Evolutionary conservation across 2,113 vertebrate genomes (phyloP), one percentile per base, ranked within the genome.

Genomic region (Xiphophorus couchianus): DNA sequence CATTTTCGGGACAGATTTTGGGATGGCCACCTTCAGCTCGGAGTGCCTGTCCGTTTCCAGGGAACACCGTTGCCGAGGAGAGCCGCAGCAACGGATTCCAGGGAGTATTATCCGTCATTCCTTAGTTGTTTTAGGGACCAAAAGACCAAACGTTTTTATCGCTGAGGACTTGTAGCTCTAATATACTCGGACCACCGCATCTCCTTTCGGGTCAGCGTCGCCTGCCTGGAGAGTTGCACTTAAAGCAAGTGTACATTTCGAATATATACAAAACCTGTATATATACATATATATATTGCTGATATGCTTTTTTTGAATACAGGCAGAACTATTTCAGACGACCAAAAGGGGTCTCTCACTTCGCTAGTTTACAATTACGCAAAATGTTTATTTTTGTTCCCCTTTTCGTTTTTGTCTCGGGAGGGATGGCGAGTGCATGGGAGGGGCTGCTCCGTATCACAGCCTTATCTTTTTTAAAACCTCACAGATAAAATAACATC

Each of bases 51-150:
- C 95, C 93, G 94, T 94, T 96, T 97, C 95, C 96, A 95, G 94
- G 91, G 94, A 95, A 95, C 94, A 94, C 86, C 1, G 94, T 95
- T 97, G 95, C 95, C 92, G 93, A 95, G 95, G 61, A 76, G 91
- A 93, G 83, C 93, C 93, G 93, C 95, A 95, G 96, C 95, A 95
- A 94, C 94, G 89, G 94, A 96, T 94, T 93, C 95, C 94, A 94
- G 93, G 94, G 95, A 97, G 96, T 97, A 95, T 97, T 96, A 96
- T 95, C 95, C 96, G 96, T 98, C 97, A 99, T 99, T 99, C 98
- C 98, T 99, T 97, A 97, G 96, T 97, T 98, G 97, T 97, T 97
- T 94, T 98, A 97, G 98, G 98, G 97, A 99, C 98, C 97, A 99
- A 99, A 98, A 96, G 98, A 99, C 97, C 97, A 98, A 99, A 98